Evolutionary conservation across 2,113 vertebrate species (phyloP), one percentile per base, ranked within the genome.

Genomic region (Phasianus colchicus): DNA sequence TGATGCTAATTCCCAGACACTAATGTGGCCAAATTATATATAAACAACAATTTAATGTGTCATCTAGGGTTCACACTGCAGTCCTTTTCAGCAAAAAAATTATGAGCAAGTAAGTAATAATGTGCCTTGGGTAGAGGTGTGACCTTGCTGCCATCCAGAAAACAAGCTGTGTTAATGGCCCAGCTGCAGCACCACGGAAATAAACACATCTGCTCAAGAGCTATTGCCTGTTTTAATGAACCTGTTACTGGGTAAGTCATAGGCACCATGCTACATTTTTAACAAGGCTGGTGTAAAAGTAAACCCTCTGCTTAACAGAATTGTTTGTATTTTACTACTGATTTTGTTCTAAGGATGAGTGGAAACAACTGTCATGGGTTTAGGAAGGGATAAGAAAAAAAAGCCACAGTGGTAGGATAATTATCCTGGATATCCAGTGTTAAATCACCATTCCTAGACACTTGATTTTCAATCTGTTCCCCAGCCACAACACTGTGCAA

Each of bases 401-500:
- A 54, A 52, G 14, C 14, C 20, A 8, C 0, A 0, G 24, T 32
- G 38, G 27, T 18, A 36, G 72, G 55, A 73, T 11, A 78, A 84
- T 29, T 64, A 73, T 52, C 81, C 32, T 0, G 0, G 43, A 65
- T 38, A 86, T 10, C 60, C 55, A n/a, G n/a, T 15, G 24, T 36
- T 78, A 72, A 90, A 36, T 27, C 43, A 57, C 11, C 10, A 11
- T 66, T 79, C 48, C 54, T 24, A n/a, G 30, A 10, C 8, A 19
- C 10, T 25, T 21, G 47, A 19, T 76, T 85, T 72, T 60, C 48
- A 82, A 85, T n/a, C 48, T 57, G 66, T 1, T 84, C 66, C 40
- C 30, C 30, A 42, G 63, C n/a, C 3, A 2, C 2, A 1, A 17
- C 2, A 10, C 16, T 19, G 19, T 43, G 25, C 0, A 0, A 71